These are phyloP conservation scores for Pilophorus perplexus DNA, from an alignment of 2,888 invertebrate species.

Conservation along the genomic window DNA sequence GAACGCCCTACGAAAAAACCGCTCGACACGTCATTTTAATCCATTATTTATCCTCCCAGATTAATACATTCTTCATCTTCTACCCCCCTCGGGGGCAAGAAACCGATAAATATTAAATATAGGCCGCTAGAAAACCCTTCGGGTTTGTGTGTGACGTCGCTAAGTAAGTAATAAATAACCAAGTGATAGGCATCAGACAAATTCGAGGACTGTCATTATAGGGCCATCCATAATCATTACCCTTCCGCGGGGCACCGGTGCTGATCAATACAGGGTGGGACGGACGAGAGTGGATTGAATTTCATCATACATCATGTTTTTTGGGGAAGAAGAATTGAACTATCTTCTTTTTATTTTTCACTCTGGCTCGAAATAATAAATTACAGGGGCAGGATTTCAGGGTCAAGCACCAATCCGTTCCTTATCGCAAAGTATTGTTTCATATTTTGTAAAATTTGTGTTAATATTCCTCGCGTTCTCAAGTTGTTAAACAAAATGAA, in stretches of 20 bases:
- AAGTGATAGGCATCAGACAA: conserved; percentile 22
- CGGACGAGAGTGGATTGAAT: conserved; percentile 9
- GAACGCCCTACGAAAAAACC: not conserved
- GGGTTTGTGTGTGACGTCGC: not conserved
- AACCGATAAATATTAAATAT: conserved; percentile 13
- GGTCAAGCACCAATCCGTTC: too few relatives aligned
- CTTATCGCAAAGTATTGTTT: too few relatives aligned
- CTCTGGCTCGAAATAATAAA: not conserved
- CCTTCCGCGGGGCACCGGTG: not conserved
- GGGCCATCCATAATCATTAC: conserved; percentile 23
- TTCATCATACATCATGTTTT: conserved; percentile 17
- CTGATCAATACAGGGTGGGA: not conserved
- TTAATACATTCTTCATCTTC: conserved; percentile 19
- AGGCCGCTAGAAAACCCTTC: not conserved
- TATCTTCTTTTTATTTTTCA: not conserved
- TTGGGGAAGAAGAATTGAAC: not conserved
- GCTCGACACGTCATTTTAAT: conserved; percentile 7
- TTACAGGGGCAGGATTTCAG: too few relatives aligned
- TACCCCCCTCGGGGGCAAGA: not conserved
- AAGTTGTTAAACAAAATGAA: too few relatives aligned
- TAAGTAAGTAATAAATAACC: conserved; percentile 23
- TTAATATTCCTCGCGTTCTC: too few relatives aligned
- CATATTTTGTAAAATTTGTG: too few relatives aligned
- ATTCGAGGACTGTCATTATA: conserved; percentile 12
- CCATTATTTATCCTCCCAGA: conserved; percentile 5